Conservation (phyloP, 2,113 vertebrate species). For the Notiomystis cincta region DNA sequence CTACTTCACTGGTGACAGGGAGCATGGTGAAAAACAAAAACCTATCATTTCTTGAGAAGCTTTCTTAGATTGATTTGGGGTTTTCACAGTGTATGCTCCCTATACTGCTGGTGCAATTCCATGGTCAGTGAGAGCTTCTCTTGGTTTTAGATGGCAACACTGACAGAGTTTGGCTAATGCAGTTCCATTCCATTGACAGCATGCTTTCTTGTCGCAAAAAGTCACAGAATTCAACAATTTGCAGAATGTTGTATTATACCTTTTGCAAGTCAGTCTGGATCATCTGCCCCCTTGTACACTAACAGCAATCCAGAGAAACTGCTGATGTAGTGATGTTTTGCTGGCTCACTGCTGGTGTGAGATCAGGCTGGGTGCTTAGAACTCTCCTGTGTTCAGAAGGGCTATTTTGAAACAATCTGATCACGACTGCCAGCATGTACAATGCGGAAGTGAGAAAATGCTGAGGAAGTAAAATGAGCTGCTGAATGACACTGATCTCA, state of each 20-base stretch:
- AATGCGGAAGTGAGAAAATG: constrained; percentile 64
- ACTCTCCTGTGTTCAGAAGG: not conserved
- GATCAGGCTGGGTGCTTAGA: not conserved
- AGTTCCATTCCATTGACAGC: not conserved
- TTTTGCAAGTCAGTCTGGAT: not conserved
- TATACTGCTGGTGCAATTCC: not conserved
- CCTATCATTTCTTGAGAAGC: not conserved
- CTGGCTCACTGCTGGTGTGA: not conserved
- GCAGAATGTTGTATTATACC: not conserved
- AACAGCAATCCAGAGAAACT: not conserved
- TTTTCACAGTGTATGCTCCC: not conserved
- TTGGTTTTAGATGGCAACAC: not conserved
- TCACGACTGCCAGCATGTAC: not conserved
- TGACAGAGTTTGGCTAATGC: not conserved
- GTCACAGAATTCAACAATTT: not conserved
- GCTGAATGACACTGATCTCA: constrained; percentile 35
- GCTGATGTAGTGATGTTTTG: not conserved
- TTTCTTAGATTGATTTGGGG: not conserved
- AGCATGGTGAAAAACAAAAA: not conserved
- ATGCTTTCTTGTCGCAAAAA: not conserved
- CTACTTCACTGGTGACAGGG: not conserved
- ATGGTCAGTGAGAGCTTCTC: not conserved
- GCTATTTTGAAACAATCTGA: constrained; percentile 1
- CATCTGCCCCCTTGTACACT: not conserved
- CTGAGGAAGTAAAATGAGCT: constrained; percentile 68